Base-by-base conservation (phyloP, 2,888 invertebrate species). In the Xestia ashworthii region DNA sequence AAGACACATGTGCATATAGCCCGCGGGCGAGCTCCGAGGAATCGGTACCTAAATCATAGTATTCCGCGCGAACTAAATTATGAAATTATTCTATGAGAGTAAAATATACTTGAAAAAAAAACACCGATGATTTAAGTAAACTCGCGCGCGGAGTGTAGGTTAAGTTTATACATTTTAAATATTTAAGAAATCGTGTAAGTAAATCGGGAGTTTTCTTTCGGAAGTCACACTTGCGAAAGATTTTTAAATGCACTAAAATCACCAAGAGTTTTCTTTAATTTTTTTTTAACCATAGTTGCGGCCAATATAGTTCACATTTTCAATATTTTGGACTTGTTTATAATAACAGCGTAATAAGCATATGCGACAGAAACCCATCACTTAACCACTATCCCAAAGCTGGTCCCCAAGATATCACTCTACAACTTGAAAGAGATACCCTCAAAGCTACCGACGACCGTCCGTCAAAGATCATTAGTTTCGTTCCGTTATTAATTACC, bases 401-500 rank as follows among this genome's bases (percentile, higher is more conserved):
- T 25, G 8, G 16, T 80, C 32, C 44, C 25, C 48, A 50, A 75
- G 53, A 76, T 64, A 80, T 79, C 44, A 68, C 64, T 41, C 60
- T 41, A 22, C 22, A 74, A 67, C 38, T 64, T 58, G 83, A 82
- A 71, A 71, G 67, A 58, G 68, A 64, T 58, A 67, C 62, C 64
- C 71, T 71, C 41, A 72, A 72, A 66, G 81, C 66, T 48, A 55
- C 65, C 32, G 53, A 73, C 73, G 44, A 12, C 44, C 38, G 65
- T 19, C 53, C 78, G 73, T 85, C 85, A 88, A 60, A 83, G 85
- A 80, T 90, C 89, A 90, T 90, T 88, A 88, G 87, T 88, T 87
- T 86, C 86, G 80, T 80, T 76, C 81, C 84, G 58, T 76, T 82
- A 84, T 82, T 87, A 85, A 87, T 83, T 84, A 82, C n/a, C 5